Conservation (phyloP, 1,140 invertebrate species). For the Pseudomyrmex cubaensis region DNA sequence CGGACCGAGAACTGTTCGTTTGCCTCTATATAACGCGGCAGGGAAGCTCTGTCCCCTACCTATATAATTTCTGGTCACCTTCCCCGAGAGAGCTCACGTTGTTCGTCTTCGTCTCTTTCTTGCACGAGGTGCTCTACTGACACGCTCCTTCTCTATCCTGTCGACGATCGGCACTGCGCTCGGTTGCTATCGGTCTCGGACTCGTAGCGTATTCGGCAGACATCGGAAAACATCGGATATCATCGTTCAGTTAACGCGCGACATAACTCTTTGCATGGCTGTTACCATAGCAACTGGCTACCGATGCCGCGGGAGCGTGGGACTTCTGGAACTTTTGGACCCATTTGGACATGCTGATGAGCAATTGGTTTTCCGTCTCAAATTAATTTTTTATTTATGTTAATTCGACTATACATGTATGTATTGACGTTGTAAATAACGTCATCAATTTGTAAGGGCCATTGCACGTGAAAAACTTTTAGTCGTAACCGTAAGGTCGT, state of each 20-base stretch:
- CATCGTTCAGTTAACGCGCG: slow-evolving; percentile 37
- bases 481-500: too few relatives aligned
- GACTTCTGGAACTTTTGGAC: not conserved
- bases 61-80: slow-evolving; percentile 50
- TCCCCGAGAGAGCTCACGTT: not conserved
- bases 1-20: slow-evolving; percentile 67
- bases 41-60: slow-evolving; percentile 71
- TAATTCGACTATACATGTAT: too few relatives aligned
- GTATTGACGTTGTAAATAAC: too few relatives aligned
- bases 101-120: slow-evolving; percentile 57
- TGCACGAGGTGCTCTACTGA: slow-evolving; percentile 41
- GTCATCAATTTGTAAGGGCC: too few relatives aligned
- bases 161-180: slow-evolving; percentile 44
- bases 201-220: slow-evolving; percentile 27
- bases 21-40: slow-evolving; percentile 65
- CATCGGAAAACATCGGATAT: slow-evolving; percentile 45
- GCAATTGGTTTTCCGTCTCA: not conserved
- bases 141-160: slow-evolving; percentile 51
- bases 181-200: slow-evolving; percentile 38
- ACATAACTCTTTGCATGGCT: slow-evolving; percentile 46
- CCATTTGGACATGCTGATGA: not conserved
- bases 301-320: slow-evolving; percentile 46
- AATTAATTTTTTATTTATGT: too few relatives aligned
- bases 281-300: slow-evolving; percentile 74
- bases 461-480: too few relatives aligned